Evolutionary conservation across 1,140 invertebrate genomes (phyloP).

Genomic region (Drosophila setifemur): DNA sequence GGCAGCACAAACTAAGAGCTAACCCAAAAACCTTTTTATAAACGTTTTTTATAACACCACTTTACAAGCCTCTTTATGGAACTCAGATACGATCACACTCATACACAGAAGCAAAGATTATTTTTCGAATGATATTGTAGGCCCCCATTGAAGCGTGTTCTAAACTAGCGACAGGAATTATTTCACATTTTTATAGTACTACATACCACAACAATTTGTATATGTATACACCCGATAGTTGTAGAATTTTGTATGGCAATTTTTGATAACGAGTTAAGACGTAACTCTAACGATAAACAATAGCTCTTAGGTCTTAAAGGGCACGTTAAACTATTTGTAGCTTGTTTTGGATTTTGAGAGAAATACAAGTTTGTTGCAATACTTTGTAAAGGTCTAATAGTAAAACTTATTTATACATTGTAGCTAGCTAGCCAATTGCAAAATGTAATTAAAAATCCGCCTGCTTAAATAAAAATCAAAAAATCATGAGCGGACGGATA

Average conservation of each 20-base stretch:
- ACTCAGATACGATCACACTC: constrained; percentile 4
- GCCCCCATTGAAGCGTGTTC: constrained; percentile 18
- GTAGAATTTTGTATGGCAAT: constrained; percentile 65
- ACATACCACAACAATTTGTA: constrained; percentile 2
- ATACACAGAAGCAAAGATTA: constrained; percentile 21
- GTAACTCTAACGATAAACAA: constrained; percentile 63
- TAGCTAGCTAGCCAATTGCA: constrained; percentile 74
- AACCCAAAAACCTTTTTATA: constrained; percentile 36
- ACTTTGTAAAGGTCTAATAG: constrained; percentile 74
- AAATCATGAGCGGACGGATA: not conserved
- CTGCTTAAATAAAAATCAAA: constrained; percentile 3
- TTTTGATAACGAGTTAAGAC: constrained; percentile 57
- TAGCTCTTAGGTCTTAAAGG: constrained; percentile 51
- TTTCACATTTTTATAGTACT: constrained; percentile 28
- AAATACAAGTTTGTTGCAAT: constrained; percentile 63
- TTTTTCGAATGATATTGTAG: constrained; percentile 61
- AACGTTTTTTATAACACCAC: constrained; percentile 42
- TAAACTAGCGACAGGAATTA: constrained; percentile 17
- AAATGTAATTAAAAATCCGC: constrained; percentile 17
- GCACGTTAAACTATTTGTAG: constrained; percentile 70
- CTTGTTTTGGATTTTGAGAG: constrained; percentile 61
- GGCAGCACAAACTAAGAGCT: constrained; percentile 32
- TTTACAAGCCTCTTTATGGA: constrained; percentile 32
- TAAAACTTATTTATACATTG: constrained; percentile 63
- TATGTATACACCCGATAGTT: constrained; percentile 47